Conservation (phyloP, 2,888 invertebrate genomes). For the Alviniconcha strummeri region DNA sequence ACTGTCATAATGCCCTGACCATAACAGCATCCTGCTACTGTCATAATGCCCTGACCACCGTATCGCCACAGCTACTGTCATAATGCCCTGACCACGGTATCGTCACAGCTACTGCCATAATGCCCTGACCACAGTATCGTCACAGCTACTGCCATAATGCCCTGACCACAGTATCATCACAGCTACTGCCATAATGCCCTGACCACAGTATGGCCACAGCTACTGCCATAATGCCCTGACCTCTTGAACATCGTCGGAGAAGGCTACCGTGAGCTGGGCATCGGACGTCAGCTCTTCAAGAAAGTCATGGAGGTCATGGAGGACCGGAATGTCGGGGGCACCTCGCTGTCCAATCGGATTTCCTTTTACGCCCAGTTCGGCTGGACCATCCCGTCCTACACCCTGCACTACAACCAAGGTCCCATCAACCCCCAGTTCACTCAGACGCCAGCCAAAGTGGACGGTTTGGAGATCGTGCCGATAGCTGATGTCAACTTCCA, state of each 20-base stretch:
- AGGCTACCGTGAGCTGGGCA: conserved; percentile 48
- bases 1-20: no score
- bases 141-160: no score
- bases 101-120: no score
- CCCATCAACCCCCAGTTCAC: conserved; percentile 49
- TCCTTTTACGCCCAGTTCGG: conserved; percentile 57
- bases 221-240: no score
- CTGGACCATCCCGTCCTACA: conserved; percentile 55
- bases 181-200: no score
- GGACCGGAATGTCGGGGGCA: conserved; percentile 55
- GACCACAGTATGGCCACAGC: no score
- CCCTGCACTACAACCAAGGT: conserved; percentile 54
- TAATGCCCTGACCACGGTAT: no score
- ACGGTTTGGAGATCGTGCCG: conserved; percentile 46
- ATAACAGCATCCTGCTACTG: no score
- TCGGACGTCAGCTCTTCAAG: conserved; percentile 49
- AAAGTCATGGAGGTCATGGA: conserved; percentile 56
- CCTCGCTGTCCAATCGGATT: conserved; percentile 52
- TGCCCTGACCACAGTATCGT: no score
- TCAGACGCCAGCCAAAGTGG: conserved; percentile 40
- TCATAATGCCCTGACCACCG: no score
- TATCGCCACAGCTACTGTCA: no score
- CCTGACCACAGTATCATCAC: no score
- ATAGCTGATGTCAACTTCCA: conserved; percentile 44
- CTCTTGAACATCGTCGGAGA: conserved; percentile 57